phyloP scores from a whole-genome alignment of 2,888 invertebrate genomes.

The Hydrotaea cyrtoneurina region DNA sequence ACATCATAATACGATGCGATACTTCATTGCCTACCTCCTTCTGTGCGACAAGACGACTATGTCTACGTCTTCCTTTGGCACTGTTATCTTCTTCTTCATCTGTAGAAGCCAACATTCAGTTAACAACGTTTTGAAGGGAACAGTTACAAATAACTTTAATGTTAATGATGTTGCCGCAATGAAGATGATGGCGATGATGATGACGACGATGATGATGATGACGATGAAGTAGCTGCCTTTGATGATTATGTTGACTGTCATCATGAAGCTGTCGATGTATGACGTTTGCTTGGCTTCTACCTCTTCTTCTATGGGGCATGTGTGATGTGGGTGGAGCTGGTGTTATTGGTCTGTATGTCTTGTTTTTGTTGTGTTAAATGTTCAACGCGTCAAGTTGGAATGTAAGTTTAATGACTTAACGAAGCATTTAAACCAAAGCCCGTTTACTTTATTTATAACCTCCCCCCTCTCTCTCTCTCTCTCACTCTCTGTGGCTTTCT shows the following conservation, averaged over 20 bases:
- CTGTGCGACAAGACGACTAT: neutral
- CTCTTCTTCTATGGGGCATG: neutral
- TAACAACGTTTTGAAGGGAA: constrained; percentile 26
- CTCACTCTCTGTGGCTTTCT: no score
- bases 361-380: neutral
- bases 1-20: constrained; percentile 34
- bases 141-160: constrained; percentile 45
- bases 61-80: neutral
- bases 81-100: no score
- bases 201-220: neutral
- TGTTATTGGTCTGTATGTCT: neutral
- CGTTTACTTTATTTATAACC: neutral
- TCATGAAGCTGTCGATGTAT: constrained; percentile 26
- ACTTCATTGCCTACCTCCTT: constrained; percentile 33
- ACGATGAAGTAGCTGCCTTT: constrained; percentile 25
- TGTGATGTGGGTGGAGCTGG: neutral
- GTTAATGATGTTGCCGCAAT: constrained; percentile 32
- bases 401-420: constrained; percentile 66
- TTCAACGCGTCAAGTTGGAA: constrained; percentile 35
- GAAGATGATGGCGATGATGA: constrained; percentile 24
- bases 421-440: constrained; percentile 60
- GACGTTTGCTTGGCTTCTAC: neutral
- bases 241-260: constrained; percentile 18
- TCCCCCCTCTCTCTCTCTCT: neutral
- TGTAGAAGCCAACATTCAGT: constrained; percentile 10